Evolutionary conservation across 2,888 invertebrate genomes (phyloP).

Genomic region (Chelonus formosanus): DNA sequence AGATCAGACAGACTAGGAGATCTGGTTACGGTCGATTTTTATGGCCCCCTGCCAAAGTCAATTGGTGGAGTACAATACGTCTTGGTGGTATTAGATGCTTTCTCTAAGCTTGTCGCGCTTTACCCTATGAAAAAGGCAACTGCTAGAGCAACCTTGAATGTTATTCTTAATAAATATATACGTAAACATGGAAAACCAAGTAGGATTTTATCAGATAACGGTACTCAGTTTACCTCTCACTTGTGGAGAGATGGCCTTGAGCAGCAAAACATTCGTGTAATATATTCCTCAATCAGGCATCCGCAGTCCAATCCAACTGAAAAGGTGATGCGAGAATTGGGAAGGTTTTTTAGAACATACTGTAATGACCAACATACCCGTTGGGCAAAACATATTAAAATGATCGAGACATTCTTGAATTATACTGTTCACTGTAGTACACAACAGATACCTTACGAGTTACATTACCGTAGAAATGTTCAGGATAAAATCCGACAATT

Average conservation of each 20-base stretch:
- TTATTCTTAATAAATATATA: slow-evolving; percentile 22
- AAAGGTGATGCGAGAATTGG: slow-evolving; percentile 44
- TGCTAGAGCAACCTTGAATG: slow-evolving; percentile 33
- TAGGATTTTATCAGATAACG: slow-evolving; percentile 47
- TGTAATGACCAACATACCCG: slow-evolving; percentile 36
- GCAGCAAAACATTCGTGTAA: slow-evolving; percentile 2
- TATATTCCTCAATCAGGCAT: slow-evolving; percentile 33
- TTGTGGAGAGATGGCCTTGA: slow-evolving; percentile 35
- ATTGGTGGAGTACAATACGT: too few relatives aligned
- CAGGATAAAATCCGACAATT: slow-evolving; percentile 20
- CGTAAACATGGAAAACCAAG: slow-evolving; percentile 33
- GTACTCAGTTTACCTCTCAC: slow-evolving; percentile 42
- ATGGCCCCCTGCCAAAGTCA: too few relatives aligned
- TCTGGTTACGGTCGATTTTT: slow-evolving; percentile 26
- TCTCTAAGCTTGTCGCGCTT: too few relatives aligned
- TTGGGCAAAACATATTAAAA: slow-evolving; percentile 33
- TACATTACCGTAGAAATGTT: slow-evolving; percentile 28
- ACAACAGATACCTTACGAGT: slow-evolving; percentile 32
- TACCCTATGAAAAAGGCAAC: too few relatives aligned
- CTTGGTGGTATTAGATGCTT: too few relatives aligned
- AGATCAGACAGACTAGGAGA: slow-evolving; percentile 4
- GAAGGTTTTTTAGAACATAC: slow-evolving; percentile 33
- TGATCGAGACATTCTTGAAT: slow-evolving; percentile 31
- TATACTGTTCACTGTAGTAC: slow-evolving; percentile 34
- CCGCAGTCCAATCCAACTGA: slow-evolving; percentile 46